Evolutionary conservation across 2,113 vertebrate genomes (phyloP), one percentile per base, ranked within the genome.

Genomic region (Burhinus oedicnemus): DNA sequence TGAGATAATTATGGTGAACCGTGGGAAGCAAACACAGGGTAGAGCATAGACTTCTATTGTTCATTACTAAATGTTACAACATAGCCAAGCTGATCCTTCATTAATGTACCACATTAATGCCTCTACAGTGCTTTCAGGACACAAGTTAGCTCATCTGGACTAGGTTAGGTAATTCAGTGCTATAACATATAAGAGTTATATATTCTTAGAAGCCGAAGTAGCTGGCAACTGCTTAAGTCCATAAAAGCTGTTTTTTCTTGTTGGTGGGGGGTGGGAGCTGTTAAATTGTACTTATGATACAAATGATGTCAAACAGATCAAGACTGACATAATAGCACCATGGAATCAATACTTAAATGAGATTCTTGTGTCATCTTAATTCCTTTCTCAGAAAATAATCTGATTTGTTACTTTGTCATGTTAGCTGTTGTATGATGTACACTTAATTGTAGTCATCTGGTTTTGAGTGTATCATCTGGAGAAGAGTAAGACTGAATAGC

Each of bases 191-290:
- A 40, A 40, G 40, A 40, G 40, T 40, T 40, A 81, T 77, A 34
- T 70, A 32, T 15, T 77, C 23, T 38, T 49, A 26, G 27, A 60
- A 77, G 49, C 34, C 11, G 8, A 34, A 49, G 26, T 34, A 82
- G 30, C 18, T 78, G 60, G 38, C 13, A 78, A 40, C 18, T 85
- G 4, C 60, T 61, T 8, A 75, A 57, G 10, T 75, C 49, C 65
- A 9, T 74, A 34, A 49, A 84, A 74, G 29, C 52, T 91, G 19
- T 44, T 64, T 64, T 49, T 49, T n/a, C 19, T 32, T 60, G 11
- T 36, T 68, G 15, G 34, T 47, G 12, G 20, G 12, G 11, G 13
- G 19, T 38, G 16, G 6, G 0, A 36, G 18, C 0, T 6, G 32
- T 47, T 44, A 51, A 83, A 25, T 72, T 69, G 32, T n/a, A 32